These are phyloP conservation scores for Xerus inauris DNA, from an alignment of 2,113 vertebrate species.

Conservation along the genomic window DNA sequence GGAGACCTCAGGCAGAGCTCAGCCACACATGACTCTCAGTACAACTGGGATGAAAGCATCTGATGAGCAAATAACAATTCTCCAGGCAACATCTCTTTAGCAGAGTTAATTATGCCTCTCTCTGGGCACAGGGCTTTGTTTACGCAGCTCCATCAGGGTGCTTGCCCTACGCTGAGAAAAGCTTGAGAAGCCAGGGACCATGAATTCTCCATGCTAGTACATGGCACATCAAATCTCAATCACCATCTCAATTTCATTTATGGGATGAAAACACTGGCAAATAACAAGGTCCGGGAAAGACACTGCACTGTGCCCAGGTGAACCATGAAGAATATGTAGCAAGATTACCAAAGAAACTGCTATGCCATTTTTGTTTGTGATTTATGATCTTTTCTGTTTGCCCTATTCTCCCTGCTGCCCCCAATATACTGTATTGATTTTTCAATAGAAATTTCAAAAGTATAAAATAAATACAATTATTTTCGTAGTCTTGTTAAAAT, in stretches of 20 bases:
- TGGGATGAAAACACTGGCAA: neutral
- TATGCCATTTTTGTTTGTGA: neutral
- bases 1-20: neutral
- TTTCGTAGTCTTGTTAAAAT: slow-evolving; percentile 13
- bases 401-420: no score
- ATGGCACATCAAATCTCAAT: neutral
- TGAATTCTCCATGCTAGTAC: neutral
- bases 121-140: neutral
- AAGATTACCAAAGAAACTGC: neutral
- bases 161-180: neutral
- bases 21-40: neutral
- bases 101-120: neutral
- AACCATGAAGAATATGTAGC: neutral
- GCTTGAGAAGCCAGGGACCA: neutral
- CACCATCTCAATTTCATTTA: neutral
- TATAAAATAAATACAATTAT: slow-evolving; percentile 7
- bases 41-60: neutral
- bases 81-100: neutral
- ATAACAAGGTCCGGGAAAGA: neutral
- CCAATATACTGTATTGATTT: neutral
- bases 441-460: neutral
- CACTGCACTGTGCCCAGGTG: neutral
- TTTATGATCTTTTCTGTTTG: neutral
- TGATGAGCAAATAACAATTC: neutral
- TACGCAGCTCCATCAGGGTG: neutral